These are phyloP conservation scores for Augochlora pura DNA, from an alignment of 1,140 invertebrate genomes.

Conservation along the genomic window DNA sequence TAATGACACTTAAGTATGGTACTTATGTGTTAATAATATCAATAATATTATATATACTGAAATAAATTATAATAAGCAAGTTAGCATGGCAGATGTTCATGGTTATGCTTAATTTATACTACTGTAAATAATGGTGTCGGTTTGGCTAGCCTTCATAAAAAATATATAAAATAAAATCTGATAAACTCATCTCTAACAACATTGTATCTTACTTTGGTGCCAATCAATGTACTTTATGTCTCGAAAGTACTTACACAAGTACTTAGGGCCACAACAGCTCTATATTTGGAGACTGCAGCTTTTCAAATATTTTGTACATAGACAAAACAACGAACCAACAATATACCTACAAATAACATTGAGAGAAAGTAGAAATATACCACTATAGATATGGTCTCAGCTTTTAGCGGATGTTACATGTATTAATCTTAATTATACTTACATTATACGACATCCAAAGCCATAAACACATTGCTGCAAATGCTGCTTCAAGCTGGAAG, in stretches of 20 bases:
- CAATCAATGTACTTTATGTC: constrained; percentile 47
- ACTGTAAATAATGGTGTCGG: constrained; percentile 11
- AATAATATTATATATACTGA: background rate
- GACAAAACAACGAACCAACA: constrained; percentile 92
- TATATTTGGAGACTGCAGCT: constrained; percentile 92
- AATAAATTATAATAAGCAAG: constrained; percentile 22
- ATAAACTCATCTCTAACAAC: constrained; percentile 7
- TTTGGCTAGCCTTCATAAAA: background rate
- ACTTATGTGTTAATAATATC: background rate
- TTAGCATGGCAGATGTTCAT: background rate
- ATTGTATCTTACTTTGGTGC: constrained; percentile 62
- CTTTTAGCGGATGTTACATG: too few species aligned
- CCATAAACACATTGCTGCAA: constrained; percentile 87
- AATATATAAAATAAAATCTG: constrained; percentile 2
- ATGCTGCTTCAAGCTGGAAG: constrained; percentile 88
- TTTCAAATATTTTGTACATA: constrained; percentile 89
- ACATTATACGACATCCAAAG: constrained; percentile 92
- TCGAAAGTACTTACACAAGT: constrained; percentile 19
- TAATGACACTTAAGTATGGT: constrained; percentile 44
- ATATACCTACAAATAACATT: constrained; percentile 85
- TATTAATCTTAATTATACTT: constrained; percentile 75
- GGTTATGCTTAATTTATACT: background rate
- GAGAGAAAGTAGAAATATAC: constrained; percentile 11
- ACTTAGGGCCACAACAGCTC: constrained; percentile 86
- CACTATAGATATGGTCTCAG: too few species aligned